Conservation (phyloP, 2,797 vertebrate species). For the Taeniopygia guttata region DNA sequence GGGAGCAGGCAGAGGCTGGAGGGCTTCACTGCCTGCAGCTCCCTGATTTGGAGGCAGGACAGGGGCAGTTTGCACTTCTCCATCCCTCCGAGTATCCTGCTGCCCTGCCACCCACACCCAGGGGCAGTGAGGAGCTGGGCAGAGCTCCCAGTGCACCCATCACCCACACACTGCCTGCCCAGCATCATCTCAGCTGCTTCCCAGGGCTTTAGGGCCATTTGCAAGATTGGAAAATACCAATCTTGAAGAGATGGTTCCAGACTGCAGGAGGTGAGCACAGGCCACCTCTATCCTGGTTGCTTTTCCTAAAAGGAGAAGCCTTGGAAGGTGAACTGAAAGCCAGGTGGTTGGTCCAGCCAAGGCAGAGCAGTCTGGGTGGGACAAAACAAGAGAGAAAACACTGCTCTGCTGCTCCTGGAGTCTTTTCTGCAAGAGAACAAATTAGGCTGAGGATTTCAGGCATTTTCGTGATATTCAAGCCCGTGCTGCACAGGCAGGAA, state of each 20-base stretch:
- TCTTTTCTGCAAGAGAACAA: background rate
- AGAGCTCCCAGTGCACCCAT: background rate
- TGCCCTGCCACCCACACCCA: background rate
- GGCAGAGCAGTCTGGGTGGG: background rate
- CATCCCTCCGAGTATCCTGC: background rate
- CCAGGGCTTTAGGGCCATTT: background rate
- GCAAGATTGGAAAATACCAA: background rate
- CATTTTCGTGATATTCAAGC: background rate
- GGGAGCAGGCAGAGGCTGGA: background rate
- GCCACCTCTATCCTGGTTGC: rapidly evolving
- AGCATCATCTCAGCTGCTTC: background rate
- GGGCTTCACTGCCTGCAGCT: background rate
- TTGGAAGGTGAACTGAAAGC: background rate
- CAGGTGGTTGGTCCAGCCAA: background rate
- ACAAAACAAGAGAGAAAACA: background rate
- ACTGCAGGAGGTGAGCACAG: rapidly evolving
- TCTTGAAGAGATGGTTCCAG: background rate
- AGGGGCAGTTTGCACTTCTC: background rate
- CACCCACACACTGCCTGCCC: background rate
- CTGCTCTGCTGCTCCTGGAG: background rate
- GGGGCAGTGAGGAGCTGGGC: rapidly evolving
- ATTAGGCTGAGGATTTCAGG: background rate
- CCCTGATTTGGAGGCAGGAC: background rate
- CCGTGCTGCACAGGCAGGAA: background rate
- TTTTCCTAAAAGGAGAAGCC: background rate